phyloP scores from a whole-genome alignment of 2,113 vertebrate species.

The Gavia stellata region DNA sequence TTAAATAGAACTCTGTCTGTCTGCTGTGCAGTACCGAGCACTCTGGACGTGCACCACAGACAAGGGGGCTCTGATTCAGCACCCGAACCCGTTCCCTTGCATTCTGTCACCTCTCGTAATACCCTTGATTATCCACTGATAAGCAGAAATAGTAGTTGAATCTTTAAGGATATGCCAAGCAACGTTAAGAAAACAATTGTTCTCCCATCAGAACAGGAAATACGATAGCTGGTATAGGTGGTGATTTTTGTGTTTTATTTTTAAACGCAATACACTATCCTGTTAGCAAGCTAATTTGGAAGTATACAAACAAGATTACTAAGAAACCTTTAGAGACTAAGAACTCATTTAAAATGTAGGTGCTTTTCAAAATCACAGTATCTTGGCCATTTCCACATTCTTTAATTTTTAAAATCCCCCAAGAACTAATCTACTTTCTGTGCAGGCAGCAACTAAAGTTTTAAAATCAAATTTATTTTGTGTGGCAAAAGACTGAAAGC shows the following conservation, averaged over 20 bases:
- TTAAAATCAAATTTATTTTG: conserved; percentile 1
- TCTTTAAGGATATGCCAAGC: not conserved
- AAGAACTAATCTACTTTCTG: not conserved
- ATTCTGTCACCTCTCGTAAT: not conserved
- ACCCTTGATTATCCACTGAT: not conserved
- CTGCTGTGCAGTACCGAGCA: not conserved
- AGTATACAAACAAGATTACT: not conserved
- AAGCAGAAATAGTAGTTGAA: not conserved
- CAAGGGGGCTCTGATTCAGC: not conserved
- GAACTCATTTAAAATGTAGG: not conserved
- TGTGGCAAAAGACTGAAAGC: not conserved
- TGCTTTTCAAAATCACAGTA: not conserved
- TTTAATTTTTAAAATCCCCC: conserved; percentile 38
- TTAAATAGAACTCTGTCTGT: not conserved
- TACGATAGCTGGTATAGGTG: not conserved
- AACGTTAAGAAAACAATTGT: not conserved
- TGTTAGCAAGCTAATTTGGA: not conserved
- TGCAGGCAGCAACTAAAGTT: not conserved
- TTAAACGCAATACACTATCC: not conserved
- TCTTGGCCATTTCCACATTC: not conserved
- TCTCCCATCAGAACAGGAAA: not conserved
- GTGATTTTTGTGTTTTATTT: not conserved
- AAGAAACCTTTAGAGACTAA: not conserved
- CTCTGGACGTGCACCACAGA: not conserved
- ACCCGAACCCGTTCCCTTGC: not conserved